Percentiles rank a stretch among this genome's conserved stretches.
Evolutionary conservation across 1,140 invertebrate genomes (phyloP).

Genomic region (Calycopis cecrops): DNA sequence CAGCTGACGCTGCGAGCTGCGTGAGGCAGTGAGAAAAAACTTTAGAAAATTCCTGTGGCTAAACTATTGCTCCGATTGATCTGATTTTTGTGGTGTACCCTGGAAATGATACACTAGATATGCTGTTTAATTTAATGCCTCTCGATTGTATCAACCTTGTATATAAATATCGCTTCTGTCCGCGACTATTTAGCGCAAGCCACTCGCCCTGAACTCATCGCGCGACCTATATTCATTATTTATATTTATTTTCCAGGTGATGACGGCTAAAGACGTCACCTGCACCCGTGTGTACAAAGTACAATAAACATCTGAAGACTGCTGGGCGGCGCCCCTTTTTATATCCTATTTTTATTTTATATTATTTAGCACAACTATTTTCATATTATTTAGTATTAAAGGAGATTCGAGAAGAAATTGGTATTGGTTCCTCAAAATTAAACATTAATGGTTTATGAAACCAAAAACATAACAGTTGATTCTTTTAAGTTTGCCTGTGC

Average conservation of each 20-base stretch:
- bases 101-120: no score
- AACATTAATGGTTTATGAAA: constrained; percentile 11
- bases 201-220: no score
- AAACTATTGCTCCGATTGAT: no score
- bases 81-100: no score
- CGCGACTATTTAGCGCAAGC: no score
- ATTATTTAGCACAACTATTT: constrained; percentile 51
- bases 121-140: no score
- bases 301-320: constrained; percentile 67
- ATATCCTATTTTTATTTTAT: constrained; percentile 40
- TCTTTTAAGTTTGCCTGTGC: constrained; percentile 67
- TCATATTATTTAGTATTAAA: constrained; percentile 44
- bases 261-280: constrained; percentile 82
- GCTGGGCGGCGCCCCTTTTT: constrained; percentile 48
- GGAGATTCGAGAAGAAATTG: constrained; percentile 21
- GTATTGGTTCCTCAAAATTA: constrained; percentile 1
- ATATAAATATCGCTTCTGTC: no score
- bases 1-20: no score
- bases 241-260: constrained; percentile 74
- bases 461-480: constrained; percentile 26
- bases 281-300: constrained; percentile 84
- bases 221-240: no score
- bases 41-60: no score
- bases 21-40: no score
- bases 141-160: no score